Base-by-base conservation (phyloP, 1,140 invertebrate genomes). In the Drosophila mayri region DNA sequence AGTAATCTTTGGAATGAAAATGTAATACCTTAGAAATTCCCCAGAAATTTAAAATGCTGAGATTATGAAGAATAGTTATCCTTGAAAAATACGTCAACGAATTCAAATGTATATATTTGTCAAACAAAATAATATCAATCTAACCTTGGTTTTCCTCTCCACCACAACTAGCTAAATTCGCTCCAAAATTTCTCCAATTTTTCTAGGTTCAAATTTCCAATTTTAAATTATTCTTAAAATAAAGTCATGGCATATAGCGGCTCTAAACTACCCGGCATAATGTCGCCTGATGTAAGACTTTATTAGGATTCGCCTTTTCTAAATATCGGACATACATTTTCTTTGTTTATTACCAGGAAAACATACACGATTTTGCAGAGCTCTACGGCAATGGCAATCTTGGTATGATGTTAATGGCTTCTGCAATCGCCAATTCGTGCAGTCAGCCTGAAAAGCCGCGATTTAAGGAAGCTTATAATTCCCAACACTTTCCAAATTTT, bases 281-380 rank as follows among this genome's bases (percentile, higher is more conserved):
- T 70, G 28, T 72, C 37, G 16, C 68, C 68, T 1, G 50, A 72
- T 20, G 68, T 70, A 71, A 59, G 52, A 10, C 35, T 8, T 40
- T 9, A 35, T 18, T 22, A 18, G 9, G 0, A 18, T 4, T 3
- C 1, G n/a, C 0, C n/a, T 14, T 10, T 8, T 0, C 10, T 6
- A 1, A 32, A 20, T 22, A 30, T n/a, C 6, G 4, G 6, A 20
- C 16, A 7, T 40, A 0, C 35, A 6, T 3, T 20, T 35, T 44
- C 0, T 12, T 4, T 43, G n/a, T 20, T 18, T 12, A 22, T 12
- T 22, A 1, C 3, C 22, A 72, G 68, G 68, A 72, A 25, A 49
- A 32, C 43, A 3, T 72, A n/a, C 68, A 40, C 28, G 25, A 70
- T n/a, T 72, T 72, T 72, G 64, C 43, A 10, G 20, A 22, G 16